Evolutionary conservation across 92 coral and sea anemone genomes (phyloP), one percentile per base, ranked within the genome.

Genomic region (Micromussa lordhowensis): DNA sequence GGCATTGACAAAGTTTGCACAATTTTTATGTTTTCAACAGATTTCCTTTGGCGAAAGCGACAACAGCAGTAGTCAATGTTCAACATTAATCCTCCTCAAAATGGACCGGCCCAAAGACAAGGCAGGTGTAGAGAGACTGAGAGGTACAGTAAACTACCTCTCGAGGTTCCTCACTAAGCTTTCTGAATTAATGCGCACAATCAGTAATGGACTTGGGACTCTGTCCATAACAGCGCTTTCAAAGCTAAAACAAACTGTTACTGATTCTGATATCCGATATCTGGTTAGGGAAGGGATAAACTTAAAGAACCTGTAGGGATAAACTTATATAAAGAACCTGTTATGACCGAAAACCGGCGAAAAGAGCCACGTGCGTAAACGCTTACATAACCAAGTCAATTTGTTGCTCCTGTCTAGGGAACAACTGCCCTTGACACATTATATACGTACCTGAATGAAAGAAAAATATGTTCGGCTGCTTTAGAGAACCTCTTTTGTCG

Each of bases 141-240:
- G 75, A 9, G 81, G 88, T 58, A 77, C 82, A 35, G 75, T 85
- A 14, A 75, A 59, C 88, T 85, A 85, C 19, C 22, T 64, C 32
- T 58, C 81, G 7, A 73, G 32, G 64, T 53, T 84, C 48, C 54
- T 84, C 9, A 72, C 81, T 71, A 32, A 48, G 51, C 88, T 84
- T 54, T n/a, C 81, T 35, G 57, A 57, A 40, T 34, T 74, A 19
- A 84, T 74, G 71, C 48, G 58, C 55, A 81, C 88, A 28, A 74
- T 84, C 57, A 73, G 13, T 34, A 54, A 74, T 73, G 81, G 88
- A 72, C 22, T 14, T 84, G 82, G 81, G 68, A 51, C 28, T 54
- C 69, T 35, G 21, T 51, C 10, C 88, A 73, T 30, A 73, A 57
- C 58, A 84, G 32, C 40, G 58, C 70, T 15, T 84, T 74, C 34